phyloP scores from a whole-genome alignment of 2,797 vertebrate species.

The Lagorchestes hirsutus region DNA sequence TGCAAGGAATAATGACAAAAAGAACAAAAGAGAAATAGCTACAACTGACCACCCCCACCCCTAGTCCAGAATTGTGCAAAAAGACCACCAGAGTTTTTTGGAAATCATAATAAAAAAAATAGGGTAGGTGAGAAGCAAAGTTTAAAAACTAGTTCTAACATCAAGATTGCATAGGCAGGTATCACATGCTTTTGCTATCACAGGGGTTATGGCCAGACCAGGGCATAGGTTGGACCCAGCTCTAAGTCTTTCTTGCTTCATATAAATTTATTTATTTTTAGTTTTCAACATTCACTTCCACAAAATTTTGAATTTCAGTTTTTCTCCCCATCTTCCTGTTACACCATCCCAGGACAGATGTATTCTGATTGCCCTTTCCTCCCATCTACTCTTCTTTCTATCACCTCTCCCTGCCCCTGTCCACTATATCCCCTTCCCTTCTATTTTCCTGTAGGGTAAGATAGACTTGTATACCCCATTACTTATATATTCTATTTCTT shows the following conservation, averaged over 20 bases:
- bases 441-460: too few species aligned
- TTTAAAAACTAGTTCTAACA: not conserved
- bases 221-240: not conserved
- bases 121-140: not conserved
- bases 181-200: not conserved
- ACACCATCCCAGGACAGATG: too few species aligned
- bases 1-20: not conserved
- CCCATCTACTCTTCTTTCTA: too few species aligned
- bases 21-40: not conserved
- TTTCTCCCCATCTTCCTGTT: too few species aligned
- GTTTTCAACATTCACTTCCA: too few species aligned
- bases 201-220: not conserved
- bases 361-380: too few species aligned
- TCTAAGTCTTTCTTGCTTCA: not conserved
- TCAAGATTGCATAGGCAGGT: not conserved
- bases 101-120: not conserved
- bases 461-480: too few species aligned
- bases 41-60: not conserved
- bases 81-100: not conserved
- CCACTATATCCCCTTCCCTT: too few species aligned
- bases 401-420: too few species aligned
- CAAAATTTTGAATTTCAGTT: too few species aligned
- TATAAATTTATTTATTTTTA: too few species aligned
- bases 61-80: not conserved
- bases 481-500: too few species aligned